Percentiles rank a stretch among this genome's conserved stretches.
phyloP scores from a whole-genome alignment of 2,113 vertebrate species.

The Corydoras maculifer region DNA sequence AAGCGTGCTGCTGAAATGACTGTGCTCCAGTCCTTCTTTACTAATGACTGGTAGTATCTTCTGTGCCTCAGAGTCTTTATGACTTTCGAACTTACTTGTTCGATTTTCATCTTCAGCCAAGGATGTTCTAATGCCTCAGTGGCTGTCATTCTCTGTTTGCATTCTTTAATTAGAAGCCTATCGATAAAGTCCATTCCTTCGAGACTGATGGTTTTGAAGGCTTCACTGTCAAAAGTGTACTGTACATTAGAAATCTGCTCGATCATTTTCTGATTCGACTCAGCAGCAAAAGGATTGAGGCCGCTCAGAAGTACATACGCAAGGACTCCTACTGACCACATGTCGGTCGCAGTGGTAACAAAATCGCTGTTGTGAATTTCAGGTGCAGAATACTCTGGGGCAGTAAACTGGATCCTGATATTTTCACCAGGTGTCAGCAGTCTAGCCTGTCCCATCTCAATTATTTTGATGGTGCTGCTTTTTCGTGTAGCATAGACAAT shows the following conservation, averaged over 20 bases:
- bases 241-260: constrained; percentile 91
- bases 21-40: constrained; percentile 84
- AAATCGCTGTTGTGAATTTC: constrained; percentile 91
- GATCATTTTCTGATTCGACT: constrained; percentile 87
- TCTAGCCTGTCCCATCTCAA: constrained; percentile 92
- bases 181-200: constrained; percentile 96
- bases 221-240: constrained; percentile 89
- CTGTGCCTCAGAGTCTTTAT: constrained; percentile 93
- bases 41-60: constrained; percentile 86
- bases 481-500: constrained; percentile 89
- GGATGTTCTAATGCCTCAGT: constrained; percentile 84
- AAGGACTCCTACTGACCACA: constrained; percentile 95
- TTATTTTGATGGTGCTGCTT: constrained; percentile 83
- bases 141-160: constrained; percentile 91
- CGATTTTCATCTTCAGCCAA: constrained; percentile 89
- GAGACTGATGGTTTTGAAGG: constrained; percentile 84
- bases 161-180: constrained; percentile 86
- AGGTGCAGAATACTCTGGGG: constrained; percentile 90
- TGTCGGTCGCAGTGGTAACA: constrained; percentile 87
- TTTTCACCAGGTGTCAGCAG: constrained; percentile 89
- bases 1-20: constrained; percentile 86
- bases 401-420: constrained; percentile 85
- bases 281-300: constrained; percentile 90
- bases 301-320: constrained; percentile 91
- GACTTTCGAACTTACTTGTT: constrained; percentile 79